Percentiles rank a stretch among this genome's conserved stretches.
phyloP scores from a whole-genome alignment of 2,113 vertebrate species.

The Colossoma macropomum region DNA sequence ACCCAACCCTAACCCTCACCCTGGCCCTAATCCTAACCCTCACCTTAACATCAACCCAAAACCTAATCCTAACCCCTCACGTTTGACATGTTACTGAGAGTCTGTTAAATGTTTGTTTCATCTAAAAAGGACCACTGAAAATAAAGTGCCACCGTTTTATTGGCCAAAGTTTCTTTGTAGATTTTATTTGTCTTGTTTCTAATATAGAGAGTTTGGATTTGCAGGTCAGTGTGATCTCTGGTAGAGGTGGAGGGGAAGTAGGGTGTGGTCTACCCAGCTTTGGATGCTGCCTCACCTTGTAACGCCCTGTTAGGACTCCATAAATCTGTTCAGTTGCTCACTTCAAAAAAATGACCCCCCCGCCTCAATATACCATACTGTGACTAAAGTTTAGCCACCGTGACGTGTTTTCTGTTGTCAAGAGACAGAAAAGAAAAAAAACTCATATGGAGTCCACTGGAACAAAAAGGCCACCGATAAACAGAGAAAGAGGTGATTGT shows the following conservation, averaged over 20 bases:
- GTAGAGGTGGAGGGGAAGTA: slow-evolving; percentile 34
- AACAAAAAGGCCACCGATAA: slow-evolving; percentile 51
- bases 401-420: slow-evolving; percentile 67
- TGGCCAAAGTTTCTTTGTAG: background rate
- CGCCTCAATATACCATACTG: slow-evolving; percentile 49
- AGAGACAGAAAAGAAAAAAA: slow-evolving; percentile 47
- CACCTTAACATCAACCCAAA: no score
- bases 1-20: no score
- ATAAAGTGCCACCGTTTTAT: no score
- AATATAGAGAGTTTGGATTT: background rate
- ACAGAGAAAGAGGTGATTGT: slow-evolving; percentile 37
- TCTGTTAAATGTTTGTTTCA: no score
- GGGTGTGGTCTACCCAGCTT: slow-evolving; percentile 36
- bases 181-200: background rate
- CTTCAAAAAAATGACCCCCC: slow-evolving; percentile 59
- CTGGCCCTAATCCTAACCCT: no score
- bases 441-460: slow-evolving; percentile 51
- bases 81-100: no score
- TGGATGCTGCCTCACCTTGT: slow-evolving; percentile 60
- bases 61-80: no score
- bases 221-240: slow-evolving; percentile 1
- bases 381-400: slow-evolving; percentile 72
- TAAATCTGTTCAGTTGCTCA: slow-evolving; percentile 73
- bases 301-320: slow-evolving; percentile 72
- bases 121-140: no score